Base-by-base conservation (phyloP, 2,113 vertebrate species). In the Genyomyrus donnyi region DNA sequence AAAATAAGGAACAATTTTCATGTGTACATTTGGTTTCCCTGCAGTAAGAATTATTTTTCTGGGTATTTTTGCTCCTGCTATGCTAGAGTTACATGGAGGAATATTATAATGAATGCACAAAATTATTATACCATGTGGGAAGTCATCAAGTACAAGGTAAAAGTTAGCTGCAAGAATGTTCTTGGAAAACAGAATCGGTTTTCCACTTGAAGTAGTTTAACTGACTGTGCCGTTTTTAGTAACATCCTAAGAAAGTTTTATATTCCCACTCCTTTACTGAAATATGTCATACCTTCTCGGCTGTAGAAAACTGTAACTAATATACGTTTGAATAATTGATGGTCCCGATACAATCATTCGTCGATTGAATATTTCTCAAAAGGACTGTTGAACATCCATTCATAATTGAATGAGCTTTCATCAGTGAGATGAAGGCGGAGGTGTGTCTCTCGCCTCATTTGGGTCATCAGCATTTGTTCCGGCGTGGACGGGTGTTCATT, bases 261-360 rank as follows among this genome's bases (percentile, higher is more conserved):
- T 13, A 27, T 5, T 53, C 21, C 49, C 49, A 27, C 49, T 52
- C 13, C 27, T 50, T 24, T 21, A 89, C 31, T 11, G 88, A 58
- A 89, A 89, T 70, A 31, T 77, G 45, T 49, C 24, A 27, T 10
- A 87, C 10, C 58, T 31, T 77, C 85, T 46, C 49, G 9, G 49
- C 42, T 31, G 35, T 42, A 56, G 13, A 53, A 35, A 80, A 80
- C 39, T 77, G 46, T 45, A 35, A 80, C 87, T 88, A 56, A 88
- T 77, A 48, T 88, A 19, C 31, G 31, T 10, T 87, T 90, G 58
- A 74, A 90, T 90, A 80, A 90, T 80, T 90, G 56, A 87, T 46
- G 19, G 27, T 77, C 85, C 8, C 13, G 31, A 77, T 42, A 24
- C 58, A 70, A 89, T 17, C 35, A 77, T 80, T 53, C 42, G 42